A percentile compares a stretch with the other conserved stretches of the same genome.
phyloP scores from a whole-genome alignment of 1,140 invertebrate genomes.

The Oryctes rhinoceros region DNA sequence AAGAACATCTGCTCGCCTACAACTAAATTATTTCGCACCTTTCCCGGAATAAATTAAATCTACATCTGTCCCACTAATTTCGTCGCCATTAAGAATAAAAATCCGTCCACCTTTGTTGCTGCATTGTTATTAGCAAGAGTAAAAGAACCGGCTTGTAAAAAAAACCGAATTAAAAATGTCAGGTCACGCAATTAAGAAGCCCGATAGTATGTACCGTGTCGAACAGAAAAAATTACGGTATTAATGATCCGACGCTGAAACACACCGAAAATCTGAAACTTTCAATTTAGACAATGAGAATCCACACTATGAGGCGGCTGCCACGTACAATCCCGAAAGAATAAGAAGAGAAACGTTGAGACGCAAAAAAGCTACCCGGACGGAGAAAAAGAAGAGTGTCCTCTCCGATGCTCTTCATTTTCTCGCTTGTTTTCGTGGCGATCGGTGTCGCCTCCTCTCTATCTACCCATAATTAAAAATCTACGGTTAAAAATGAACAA shows the following conservation, averaged over 20 bases:
- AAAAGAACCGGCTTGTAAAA: not conserved
- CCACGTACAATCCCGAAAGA: not conserved
- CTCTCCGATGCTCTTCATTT: not conserved
- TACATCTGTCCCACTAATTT: conserved; percentile 23
- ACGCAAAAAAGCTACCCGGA: conserved; percentile 12
- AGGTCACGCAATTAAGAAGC: conserved; percentile 34
- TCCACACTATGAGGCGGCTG: conserved; percentile 23
- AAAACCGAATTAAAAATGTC: conserved; percentile 28
- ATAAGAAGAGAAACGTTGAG: not conserved
- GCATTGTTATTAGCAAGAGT: not conserved
- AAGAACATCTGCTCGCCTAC: no score
- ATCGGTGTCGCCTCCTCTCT: not conserved
- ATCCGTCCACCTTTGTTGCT: not conserved
- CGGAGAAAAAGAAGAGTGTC: not conserved
- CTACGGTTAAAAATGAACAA: conserved; percentile 32
- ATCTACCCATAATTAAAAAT: conserved; percentile 29
- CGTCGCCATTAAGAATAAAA: not conserved
- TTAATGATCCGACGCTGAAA: conserved; percentile 24
- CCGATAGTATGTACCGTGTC: conserved; percentile 23
- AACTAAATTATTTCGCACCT: no score
- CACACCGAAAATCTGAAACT: conserved; percentile 35
- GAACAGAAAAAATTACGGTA: conserved; percentile 35
- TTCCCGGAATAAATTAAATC: not conserved
- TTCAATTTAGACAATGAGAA: conserved; percentile 37
- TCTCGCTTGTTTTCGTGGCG: not conserved